Evolutionary conservation across 2,888 invertebrate genomes (phyloP).

Genomic region (Trissolcus japonicus): DNA sequence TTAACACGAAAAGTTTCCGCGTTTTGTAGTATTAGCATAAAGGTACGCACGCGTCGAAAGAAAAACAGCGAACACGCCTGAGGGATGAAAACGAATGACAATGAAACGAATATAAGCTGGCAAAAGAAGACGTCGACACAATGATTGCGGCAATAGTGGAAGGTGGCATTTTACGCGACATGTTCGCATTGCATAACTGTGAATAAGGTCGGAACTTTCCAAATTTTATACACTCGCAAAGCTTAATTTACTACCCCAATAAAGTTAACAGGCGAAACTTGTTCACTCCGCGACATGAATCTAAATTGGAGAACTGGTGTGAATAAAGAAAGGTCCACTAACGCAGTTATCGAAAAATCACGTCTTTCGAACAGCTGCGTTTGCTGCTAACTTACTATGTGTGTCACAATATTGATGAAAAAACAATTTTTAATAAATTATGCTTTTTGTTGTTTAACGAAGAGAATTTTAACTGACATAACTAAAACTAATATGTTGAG

Average conservation of each 20-base stretch:
- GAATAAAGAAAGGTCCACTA: conserved; percentile 17
- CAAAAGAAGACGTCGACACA: conserved; percentile 53
- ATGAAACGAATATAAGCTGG: conserved; percentile 18
- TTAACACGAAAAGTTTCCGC: conserved; percentile 67
- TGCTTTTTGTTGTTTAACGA: too few relatives aligned
- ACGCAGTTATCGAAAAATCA: conserved; percentile 45
- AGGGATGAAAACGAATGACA: conserved; percentile 12
- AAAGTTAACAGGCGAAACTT: conserved; percentile 58
- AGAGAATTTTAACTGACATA: too few relatives aligned
- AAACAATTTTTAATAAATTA: too few relatives aligned
- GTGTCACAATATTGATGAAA: not conserved
- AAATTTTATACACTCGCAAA: conserved; percentile 57
- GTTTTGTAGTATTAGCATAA: conserved; percentile 55
- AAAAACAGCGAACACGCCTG: conserved; percentile 30
- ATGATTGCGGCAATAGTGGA: conserved; percentile 46
- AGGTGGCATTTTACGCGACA: conserved; percentile 35
- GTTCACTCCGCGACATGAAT: conserved; percentile 53
- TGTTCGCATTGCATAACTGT: conserved; percentile 54
- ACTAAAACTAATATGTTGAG: too few relatives aligned
- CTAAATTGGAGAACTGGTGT: conserved; percentile 37
- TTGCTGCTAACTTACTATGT: conserved; percentile 11
- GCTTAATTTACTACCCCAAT: conserved; percentile 58
- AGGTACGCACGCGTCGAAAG: conserved; percentile 50
- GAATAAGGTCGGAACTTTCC: conserved; percentile 56
- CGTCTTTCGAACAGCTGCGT: conserved; percentile 30